Evolutionary conservation across 2,113 vertebrate genomes (phyloP), one percentile per base, ranked within the genome.

Genomic region (Tragelaphus strepsiceros): DNA sequence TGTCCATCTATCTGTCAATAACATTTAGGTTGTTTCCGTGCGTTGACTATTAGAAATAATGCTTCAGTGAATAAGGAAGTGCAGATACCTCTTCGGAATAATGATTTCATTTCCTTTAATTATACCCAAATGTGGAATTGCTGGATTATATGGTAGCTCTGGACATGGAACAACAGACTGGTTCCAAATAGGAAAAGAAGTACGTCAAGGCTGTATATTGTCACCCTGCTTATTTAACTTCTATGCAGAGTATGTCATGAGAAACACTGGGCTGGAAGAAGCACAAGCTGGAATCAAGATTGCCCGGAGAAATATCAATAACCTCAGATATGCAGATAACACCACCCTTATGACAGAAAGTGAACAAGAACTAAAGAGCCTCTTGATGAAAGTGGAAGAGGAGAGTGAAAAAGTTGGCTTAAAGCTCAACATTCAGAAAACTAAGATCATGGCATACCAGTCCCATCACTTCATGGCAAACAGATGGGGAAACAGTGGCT

Each of bases 371-470:
- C 58, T 26, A 59, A 59, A 59, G 4, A 59, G 24, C 10, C 24
- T 59, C 58, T 59, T 59, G 58, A 59, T 59, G 58, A 59, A 59
- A 59, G 9, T 59, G 24, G 26, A 22, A 59, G 24, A 59, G 58
- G 24, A 59, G 58, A 59, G 24, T 59, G 10, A 26, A 12, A 5
- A 26, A 59, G 58, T 26, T 12, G 10, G 58, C 58, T 59, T 59
- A 17, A 67, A 67, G 32, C 62, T 67, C 32, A n/a, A 67, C 62
- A n/a, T 67, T n/a, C 62, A 67, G 32, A n/a, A 67, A 67, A 67
- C 3, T 2, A n/a, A 67, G 32, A 67, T 64, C 30, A n/a, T n/a
- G 7, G 32, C 7, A 67, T n/a, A 11, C 30, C 0, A 2, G 30
- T n/a, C 15, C 30, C 62, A n/a, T 64, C 15, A 17, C 30, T n/a